Evolutionary conservation across 1,140 invertebrate genomes (phyloP).

Genomic region (Dinothrombium tinctorium): DNA sequence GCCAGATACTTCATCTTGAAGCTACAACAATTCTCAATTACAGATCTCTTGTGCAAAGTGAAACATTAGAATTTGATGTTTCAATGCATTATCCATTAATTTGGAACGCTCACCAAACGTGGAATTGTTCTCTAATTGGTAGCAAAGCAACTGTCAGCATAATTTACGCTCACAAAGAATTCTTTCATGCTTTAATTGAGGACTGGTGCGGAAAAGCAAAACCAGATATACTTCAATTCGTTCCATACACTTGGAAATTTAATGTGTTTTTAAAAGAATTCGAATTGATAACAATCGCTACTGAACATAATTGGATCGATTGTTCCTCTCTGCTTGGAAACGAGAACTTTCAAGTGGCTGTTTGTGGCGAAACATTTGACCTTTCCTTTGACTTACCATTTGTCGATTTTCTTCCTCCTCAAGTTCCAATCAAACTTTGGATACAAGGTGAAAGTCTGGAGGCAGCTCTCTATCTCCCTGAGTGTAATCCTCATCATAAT

Average conservation of each 20-base stretch:
- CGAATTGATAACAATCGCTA: slow-evolving; percentile 74
- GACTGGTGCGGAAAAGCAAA: slow-evolving; percentile 78
- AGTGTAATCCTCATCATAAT: slow-evolving; percentile 61
- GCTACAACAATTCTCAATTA: slow-evolving; percentile 74
- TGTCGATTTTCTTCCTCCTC: slow-evolving; percentile 64
- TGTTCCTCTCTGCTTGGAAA: slow-evolving; percentile 47
- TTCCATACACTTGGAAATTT: slow-evolving; percentile 90
- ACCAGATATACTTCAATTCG: slow-evolving; percentile 77
- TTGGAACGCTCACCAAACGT: slow-evolving; percentile 87
- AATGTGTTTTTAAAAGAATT: slow-evolving; percentile 77
- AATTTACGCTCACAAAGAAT: slow-evolving; percentile 80
- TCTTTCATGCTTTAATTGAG: slow-evolving; percentile 81
- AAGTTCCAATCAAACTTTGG: slow-evolving; percentile 64
- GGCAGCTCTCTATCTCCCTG: slow-evolving; percentile 62
- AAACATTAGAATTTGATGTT: slow-evolving; percentile 76
- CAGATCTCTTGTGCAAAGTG: slow-evolving; percentile 67
- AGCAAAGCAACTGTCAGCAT: slow-evolving; percentile 77
- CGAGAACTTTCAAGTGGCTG: slow-evolving; percentile 39
- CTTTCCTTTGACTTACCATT: slow-evolving; percentile 79
- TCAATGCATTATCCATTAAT: slow-evolving; percentile 61
- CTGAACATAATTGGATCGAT: slow-evolving; percentile 98
- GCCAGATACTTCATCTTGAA: slow-evolving; percentile 73
- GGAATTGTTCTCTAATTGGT: slow-evolving; percentile 64
- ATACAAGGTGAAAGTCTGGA: slow-evolving; percentile 82
- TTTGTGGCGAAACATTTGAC: slow-evolving; percentile 77